phyloP scores from a whole-genome alignment of 2,888 invertebrate species.

The Eucera pruinosa region DNA sequence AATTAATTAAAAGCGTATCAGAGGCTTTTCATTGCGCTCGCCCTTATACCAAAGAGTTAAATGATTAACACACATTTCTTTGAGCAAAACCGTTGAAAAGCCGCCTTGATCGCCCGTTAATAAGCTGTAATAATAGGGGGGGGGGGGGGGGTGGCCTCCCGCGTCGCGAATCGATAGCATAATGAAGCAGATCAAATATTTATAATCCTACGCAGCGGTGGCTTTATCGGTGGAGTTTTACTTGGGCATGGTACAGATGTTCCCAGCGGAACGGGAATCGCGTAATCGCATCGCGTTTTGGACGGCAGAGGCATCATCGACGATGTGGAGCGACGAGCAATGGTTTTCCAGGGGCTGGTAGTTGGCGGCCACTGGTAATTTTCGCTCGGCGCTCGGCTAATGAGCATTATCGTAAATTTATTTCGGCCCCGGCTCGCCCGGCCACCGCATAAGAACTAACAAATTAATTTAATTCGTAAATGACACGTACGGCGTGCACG shows the following conservation, averaged over 20 bases:
- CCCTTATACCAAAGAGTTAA: neutral
- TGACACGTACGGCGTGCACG: constrained; percentile 65
- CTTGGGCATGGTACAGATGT: constrained; percentile 55
- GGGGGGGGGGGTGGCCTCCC: neutral
- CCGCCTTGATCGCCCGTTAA: constrained; percentile 26
- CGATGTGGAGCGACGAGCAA: constrained; percentile 4
- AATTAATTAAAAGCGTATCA: no score
- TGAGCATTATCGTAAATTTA: constrained; percentile 65
- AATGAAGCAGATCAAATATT: constrained; percentile 58
- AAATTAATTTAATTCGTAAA: constrained; percentile 68
- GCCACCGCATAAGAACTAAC: constrained; percentile 60
- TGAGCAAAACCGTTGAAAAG: neutral
- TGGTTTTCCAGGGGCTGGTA: constrained; percentile 31
- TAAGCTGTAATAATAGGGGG: constrained; percentile 43
- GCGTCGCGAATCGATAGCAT: constrained; percentile 46
- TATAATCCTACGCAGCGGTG: constrained; percentile 40
- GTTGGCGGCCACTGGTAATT: constrained; percentile 32
- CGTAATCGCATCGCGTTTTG: constrained; percentile 51
- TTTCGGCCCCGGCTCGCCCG: constrained; percentile 46
- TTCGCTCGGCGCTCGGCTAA: constrained; percentile 48
- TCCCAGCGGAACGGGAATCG: constrained; percentile 20
- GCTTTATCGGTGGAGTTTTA: constrained; percentile 52
- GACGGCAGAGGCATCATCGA: constrained; percentile 4
- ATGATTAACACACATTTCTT: constrained; percentile 26
- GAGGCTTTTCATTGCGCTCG: no score